These are phyloP conservation scores for Araneus ventricosus DNA, from an alignment of 1,140 invertebrate genomes.

Conservation along the genomic window DNA sequence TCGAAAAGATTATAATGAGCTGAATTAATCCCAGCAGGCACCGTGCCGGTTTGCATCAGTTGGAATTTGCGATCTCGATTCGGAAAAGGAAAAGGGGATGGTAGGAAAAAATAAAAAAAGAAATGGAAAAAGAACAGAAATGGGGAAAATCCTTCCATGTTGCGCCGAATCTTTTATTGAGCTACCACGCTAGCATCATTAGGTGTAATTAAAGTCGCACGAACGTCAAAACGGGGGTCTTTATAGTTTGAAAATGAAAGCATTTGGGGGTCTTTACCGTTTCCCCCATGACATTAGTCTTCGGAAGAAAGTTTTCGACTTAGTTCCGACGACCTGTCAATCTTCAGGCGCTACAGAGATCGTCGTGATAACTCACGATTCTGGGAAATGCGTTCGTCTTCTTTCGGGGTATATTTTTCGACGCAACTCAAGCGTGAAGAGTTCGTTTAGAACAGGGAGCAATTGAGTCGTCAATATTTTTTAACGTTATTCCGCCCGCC, in stretches of 20 bases:
- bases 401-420: neutral
- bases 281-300: neutral
- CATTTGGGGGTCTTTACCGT: neutral
- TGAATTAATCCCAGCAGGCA: constrained; percentile 14
- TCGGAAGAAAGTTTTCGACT: neutral
- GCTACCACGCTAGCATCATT: neutral
- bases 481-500: neutral
- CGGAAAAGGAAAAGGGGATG: neutral
- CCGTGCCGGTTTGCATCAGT: constrained; percentile 21
- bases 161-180: neutral
- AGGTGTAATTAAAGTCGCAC: constrained; percentile 4
- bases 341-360: neutral
- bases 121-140: neutral
- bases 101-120: neutral
- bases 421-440: neutral
- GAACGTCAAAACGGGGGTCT: constrained; percentile 19
- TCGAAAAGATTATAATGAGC: constrained; percentile 37
- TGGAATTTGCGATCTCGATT: constrained; percentile 7
- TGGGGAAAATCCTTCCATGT: neutral
- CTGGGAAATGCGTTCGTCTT: neutral
- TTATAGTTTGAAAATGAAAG: constrained; percentile 17
- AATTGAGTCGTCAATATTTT: constrained; percentile 5
- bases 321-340: constrained; percentile 20
- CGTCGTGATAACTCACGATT: neutral
- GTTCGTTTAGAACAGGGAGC: neutral